A percentile compares a stretch with the other conserved stretches of the same genome.
These are phyloP conservation scores for Gambusia yucatana DNA, from an alignment of 2,797 vertebrate species.

Conservation along the genomic window DNA sequence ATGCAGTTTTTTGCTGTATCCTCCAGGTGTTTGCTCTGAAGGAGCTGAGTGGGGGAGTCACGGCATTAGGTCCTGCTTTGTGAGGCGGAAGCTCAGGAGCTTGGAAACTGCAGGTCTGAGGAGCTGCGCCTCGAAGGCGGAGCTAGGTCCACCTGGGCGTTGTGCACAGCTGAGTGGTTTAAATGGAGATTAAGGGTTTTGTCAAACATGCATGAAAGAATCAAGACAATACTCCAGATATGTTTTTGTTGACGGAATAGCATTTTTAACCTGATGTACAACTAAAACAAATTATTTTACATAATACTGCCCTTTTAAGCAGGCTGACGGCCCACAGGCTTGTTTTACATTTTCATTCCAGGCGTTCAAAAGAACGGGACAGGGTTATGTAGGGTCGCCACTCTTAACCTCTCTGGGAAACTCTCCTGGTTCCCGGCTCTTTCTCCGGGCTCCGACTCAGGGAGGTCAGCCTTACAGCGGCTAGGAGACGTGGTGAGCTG, in stretches of 20 bases:
- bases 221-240: too few relatives aligned
- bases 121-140: too few relatives aligned
- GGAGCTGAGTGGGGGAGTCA: not conserved
- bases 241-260: too few relatives aligned
- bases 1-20: too few relatives aligned
- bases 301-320: not conserved
- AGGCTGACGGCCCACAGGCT: not conserved
- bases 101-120: too few relatives aligned
- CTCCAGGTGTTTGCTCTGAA: not conserved
- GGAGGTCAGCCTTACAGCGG: constrained; percentile 21
- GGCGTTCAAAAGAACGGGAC: not conserved
- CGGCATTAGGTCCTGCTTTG: not conserved
- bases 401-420: not conserved
- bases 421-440: constrained; percentile 3
- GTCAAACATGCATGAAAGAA: too few relatives aligned
- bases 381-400: constrained; percentile 11
- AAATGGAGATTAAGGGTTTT: too few relatives aligned
- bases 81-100: not conserved
- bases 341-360: not conserved
- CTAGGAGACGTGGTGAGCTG: constrained; percentile 28
- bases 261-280: too few relatives aligned
- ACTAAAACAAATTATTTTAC: too few relatives aligned
- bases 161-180: too few relatives aligned
- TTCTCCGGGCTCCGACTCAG: not conserved
- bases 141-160: too few relatives aligned